Base-by-base conservation (phyloP, 2,888 invertebrate genomes). In the Rotaria socialis region DNA sequence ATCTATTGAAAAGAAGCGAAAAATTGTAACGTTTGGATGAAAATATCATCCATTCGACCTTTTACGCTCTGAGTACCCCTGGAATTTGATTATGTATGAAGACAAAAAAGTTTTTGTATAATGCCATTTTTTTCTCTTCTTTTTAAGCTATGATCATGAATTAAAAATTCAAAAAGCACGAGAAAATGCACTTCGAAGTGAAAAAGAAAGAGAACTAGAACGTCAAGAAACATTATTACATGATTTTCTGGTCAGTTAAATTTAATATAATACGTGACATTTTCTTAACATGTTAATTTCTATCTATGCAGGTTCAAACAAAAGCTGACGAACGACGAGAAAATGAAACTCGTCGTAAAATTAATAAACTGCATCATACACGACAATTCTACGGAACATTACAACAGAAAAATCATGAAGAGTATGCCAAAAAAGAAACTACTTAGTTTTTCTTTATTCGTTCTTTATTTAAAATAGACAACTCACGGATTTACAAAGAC, bases 91-190 rank as follows among this genome's bases (percentile, higher is more conserved):
- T 0, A 52, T 16, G 14, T 52, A 52, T 52, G 16, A 52, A 52
- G 52, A 52, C 16, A 52, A 52, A 52, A 52, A 16, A 52, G 47
- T 47, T 47, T 11, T 47, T 47, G 8, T 47, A 47, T 47, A 47
- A 47, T 47, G 47, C 0, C 14, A 11, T 52, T 52, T 52, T 52
- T 3, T 11, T 52, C 16, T 52, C 52, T 50, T 5, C 8, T 56
- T 24, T 67, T 41, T 1, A 55, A 80, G 80, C 47, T 80, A 80
- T 80, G 80, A 80, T 80, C 80, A 80, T 80, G 80, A 80, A 80
- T 47, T 80, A 47, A 80, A 43, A 47, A 80, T 80, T 80, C 80
- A 80, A 80, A 43, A 47, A n/a, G 43, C 80, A 47, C 19, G 43
- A 47, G 80, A 80, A n/a, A 80, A 80, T 47, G 80, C 80, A 11